These are phyloP conservation scores for Cosmia trapezina DNA, from an alignment of 2,888 invertebrate genomes.

Conservation along the genomic window DNA sequence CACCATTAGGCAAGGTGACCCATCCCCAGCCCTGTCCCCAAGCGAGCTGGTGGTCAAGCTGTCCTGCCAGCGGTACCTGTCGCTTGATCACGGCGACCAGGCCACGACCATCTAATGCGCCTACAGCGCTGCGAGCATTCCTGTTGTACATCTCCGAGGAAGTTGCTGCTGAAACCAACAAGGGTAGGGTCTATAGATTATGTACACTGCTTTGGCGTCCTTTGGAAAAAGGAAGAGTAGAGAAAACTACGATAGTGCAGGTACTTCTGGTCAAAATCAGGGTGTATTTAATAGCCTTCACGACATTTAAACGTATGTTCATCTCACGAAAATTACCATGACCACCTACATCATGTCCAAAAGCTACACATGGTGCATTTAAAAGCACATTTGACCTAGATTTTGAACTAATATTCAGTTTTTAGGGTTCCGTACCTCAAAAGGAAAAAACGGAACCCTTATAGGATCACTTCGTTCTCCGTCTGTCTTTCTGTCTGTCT, in stretches of 20 bases:
- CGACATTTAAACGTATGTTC: neutral
- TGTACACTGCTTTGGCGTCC: neutral
- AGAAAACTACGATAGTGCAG: neutral
- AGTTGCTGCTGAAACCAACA: constrained; percentile 78
- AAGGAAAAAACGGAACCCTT: too few species aligned
- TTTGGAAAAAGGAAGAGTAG: neutral
- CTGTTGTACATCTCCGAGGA: constrained; percentile 84
- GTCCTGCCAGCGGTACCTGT: constrained; percentile 87
- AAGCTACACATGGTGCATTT: too few species aligned
- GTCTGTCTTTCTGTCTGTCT: too few species aligned
- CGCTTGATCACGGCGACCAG: constrained; percentile 88
- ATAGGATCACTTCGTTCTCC: too few species aligned
- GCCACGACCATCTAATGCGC: constrained; percentile 85
- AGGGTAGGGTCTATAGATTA: constrained; percentile 29
- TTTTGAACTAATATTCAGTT: too few species aligned
- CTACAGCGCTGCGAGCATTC: constrained; percentile 76
- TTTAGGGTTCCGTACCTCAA: too few species aligned
- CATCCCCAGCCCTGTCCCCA: constrained; percentile 95
- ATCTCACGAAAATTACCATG: too few species aligned
- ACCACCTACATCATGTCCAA: too few species aligned
- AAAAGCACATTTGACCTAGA: too few species aligned
- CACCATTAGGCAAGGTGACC: constrained; percentile 92
- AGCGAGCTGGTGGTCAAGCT: constrained; percentile 90
- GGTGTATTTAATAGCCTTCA: neutral
- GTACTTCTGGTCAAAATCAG: neutral